Evolutionary conservation across 1,140 invertebrate species (phyloP).

Genomic region (Apis florea): DNA sequence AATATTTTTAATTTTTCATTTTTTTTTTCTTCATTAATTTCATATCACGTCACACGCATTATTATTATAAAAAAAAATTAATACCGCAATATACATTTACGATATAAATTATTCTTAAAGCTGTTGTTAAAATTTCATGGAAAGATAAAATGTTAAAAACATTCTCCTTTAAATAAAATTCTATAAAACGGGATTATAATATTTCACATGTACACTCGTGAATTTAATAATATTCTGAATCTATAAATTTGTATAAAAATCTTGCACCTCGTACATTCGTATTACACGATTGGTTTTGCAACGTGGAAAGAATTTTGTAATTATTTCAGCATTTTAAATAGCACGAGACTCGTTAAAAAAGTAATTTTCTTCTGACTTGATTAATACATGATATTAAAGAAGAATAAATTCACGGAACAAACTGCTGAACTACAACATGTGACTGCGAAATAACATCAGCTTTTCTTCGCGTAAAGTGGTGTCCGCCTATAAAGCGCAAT

Average conservation of each 20-base stretch:
- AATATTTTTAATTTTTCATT: neutral
- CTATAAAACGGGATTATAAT: too few relatives aligned
- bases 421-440: neutral
- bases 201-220: too few relatives aligned
- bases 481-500: neutral
- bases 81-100: neutral
- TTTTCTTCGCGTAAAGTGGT: neutral
- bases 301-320: neutral
- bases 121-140: neutral
- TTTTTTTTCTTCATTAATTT: neutral
- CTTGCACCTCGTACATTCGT: neutral
- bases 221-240: too few relatives aligned
- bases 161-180: neutral
- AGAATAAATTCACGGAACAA: neutral
- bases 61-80: neutral
- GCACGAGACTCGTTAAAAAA: conserved; percentile 2
- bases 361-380: neutral
- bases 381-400: conserved; percentile 6
- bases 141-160: neutral
- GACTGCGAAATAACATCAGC: neutral
- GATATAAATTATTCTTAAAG: neutral
- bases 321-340: neutral
- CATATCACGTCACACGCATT: too few relatives aligned
- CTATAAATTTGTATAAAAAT: neutral
- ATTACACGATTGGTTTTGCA: neutral